Conservation (phyloP, 2,888 invertebrate species). For the Ormia ochracea region DNA sequence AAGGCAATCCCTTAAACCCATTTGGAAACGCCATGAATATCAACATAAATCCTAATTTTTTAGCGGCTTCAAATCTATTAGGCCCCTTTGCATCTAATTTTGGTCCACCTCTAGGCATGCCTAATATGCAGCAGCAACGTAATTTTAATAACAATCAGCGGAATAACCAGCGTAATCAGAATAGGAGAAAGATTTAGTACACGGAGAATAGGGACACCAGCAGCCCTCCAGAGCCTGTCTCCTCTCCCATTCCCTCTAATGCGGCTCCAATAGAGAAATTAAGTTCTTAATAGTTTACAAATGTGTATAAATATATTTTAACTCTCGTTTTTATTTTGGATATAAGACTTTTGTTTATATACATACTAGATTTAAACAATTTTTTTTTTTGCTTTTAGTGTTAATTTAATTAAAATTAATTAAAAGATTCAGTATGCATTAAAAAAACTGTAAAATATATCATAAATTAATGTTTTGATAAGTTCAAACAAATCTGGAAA, state of each 20-base stretch:
- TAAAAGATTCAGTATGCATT: constrained; percentile 19
- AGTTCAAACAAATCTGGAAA: neutral
- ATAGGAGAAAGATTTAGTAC: constrained; percentile 57
- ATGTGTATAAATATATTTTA: constrained; percentile 29
- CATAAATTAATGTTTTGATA: constrained; percentile 7
- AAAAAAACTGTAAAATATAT: constrained; percentile 30
- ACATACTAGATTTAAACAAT: constrained; percentile 26
- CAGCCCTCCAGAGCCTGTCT: neutral
- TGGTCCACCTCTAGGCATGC: constrained; percentile 4
- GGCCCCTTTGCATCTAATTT: constrained; percentile 44
- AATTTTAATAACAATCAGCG: constrained; percentile 57
- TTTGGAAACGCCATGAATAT: constrained; percentile 63
- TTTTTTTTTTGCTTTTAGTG: constrained; percentile 8
- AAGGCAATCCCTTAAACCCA: constrained; percentile 68
- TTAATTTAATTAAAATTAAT: constrained; percentile 17
- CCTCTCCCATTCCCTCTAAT: neutral
- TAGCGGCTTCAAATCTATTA: constrained; percentile 50
- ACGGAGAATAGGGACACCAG: constrained; percentile 11
- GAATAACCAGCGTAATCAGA: constrained; percentile 56
- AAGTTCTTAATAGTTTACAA: constrained; percentile 23
- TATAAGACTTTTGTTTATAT: constrained; percentile 52
- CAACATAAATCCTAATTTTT: constrained; percentile 56
- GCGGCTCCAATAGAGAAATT: constrained; percentile 11
- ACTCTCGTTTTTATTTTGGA: constrained; percentile 1
- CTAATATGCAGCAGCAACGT: constrained; percentile 50